phyloP scores from a whole-genome alignment of 2,113 vertebrate species.

The Hypanus sabinus region DNA sequence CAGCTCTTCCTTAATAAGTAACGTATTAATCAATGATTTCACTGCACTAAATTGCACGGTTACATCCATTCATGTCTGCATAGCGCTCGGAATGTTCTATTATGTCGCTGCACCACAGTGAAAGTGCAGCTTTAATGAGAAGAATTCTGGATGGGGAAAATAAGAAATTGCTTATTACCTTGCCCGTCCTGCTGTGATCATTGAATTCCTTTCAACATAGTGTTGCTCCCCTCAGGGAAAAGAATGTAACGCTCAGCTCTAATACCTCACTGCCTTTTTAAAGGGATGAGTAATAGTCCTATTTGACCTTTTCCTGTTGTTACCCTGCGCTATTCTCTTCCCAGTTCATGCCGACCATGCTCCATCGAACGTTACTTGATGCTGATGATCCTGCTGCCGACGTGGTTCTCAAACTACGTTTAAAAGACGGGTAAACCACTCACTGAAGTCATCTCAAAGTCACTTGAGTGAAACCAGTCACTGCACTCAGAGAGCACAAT shows the following conservation, averaged over 20 bases:
- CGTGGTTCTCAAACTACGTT: not conserved
- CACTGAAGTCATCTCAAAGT: not conserved
- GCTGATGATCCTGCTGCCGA: not conserved
- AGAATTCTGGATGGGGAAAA: not conserved
- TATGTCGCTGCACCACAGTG: too few species aligned
- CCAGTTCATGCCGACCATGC: not conserved
- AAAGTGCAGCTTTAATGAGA: too few species aligned
- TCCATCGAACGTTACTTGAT: not conserved
- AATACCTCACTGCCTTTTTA: not conserved
- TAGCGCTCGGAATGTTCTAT: not conserved
- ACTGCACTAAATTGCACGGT: not conserved
- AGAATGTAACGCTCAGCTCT: not conserved
- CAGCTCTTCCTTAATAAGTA: not conserved
- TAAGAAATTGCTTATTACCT: not conserved
- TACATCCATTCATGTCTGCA: not conserved
- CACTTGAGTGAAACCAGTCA: not conserved
- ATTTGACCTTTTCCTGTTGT: not conserved
- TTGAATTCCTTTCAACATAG: not conserved
- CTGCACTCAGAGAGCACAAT: too few species aligned
- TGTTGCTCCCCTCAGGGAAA: not conserved
- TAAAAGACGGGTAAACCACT: not conserved
- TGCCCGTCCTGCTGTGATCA: not conserved
- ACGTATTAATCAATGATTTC: not conserved
- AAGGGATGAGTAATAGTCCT: not conserved
- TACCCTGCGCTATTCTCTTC: not conserved